A percentile compares a stretch with the other conserved stretches of the same genome.
phyloP scores from a whole-genome alignment of 2,888 invertebrate species.

The Trachelus troglodyta region DNA sequence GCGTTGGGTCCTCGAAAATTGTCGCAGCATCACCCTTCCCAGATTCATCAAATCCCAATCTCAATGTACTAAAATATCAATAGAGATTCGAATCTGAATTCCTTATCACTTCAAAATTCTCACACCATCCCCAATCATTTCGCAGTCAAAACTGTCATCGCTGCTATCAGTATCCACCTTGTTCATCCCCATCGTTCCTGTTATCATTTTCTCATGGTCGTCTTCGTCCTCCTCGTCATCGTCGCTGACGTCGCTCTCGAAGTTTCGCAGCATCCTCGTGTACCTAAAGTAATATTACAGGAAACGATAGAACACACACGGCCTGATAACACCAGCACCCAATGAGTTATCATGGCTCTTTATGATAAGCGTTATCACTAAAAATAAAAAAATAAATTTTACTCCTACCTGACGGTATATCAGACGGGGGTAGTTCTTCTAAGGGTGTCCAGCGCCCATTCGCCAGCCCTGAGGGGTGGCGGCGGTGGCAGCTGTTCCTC shows the following conservation, averaged over 20 bases:
- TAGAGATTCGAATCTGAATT: neutral
- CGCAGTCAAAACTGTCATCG: conserved; percentile 1
- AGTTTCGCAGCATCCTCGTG: conserved; percentile 56
- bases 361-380: neutral
- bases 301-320: neutral
- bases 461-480: conserved; percentile 66
- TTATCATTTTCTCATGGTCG: conserved; percentile 14
- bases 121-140: neutral
- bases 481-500: conserved; percentile 69
- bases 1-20: neutral
- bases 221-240: conserved; percentile 29
- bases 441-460: conserved; percentile 63
- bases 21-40: neutral
- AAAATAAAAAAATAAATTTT: conserved; percentile 20
- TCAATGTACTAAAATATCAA: neutral
- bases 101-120: neutral
- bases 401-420: conserved; percentile 59
- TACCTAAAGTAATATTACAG: conserved; percentile 38
- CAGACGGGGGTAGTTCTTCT: conserved; percentile 67
- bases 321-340: too few relatives aligned
- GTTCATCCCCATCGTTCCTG: neutral
- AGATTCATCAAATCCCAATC: neutral
- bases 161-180: neutral
- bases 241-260: conserved; percentile 48
- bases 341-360: neutral